Base-by-base conservation (phyloP, 2,888 invertebrate species). In the Caenorhabditis parvicauda region DNA sequence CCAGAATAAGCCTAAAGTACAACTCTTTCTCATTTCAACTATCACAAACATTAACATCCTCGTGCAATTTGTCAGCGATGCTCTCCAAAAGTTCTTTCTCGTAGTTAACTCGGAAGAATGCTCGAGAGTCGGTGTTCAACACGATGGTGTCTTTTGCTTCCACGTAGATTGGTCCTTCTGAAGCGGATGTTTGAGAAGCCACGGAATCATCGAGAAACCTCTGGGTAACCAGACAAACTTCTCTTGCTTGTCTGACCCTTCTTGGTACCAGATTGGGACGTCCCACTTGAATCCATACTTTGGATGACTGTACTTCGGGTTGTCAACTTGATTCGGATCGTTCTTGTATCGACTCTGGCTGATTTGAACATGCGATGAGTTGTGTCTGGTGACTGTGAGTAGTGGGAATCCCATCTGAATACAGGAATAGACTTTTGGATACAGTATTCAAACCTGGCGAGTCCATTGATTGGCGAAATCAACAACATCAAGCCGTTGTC, bases 381-480 rank as follows among this genome's bases (percentile, higher is more conserved):
- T 66, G 12, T 63, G n/a, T 5, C 67, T 42, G 21, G 28, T 41
- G 17, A 73, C 64, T 24, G 70, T 54, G 38, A 73, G 43, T 32
- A 64, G 50, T 9, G 68, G 68, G 37, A 58, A 68, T 17, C 69
- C 69, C 69, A 68, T 70, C 54, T 67, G 43, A 19, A 39, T 32
- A n/a, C n/a, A n/a, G n/a, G n/a, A n/a, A n/a, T n/a, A n/a, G n/a
- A n/a, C n/a, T n/a, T n/a, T n/a, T n/a, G n/a, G n/a, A n/a, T n/a
- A n/a, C n/a, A n/a, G n/a, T n/a, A n/a, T n/a, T 22, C 42, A 37
- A 24, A 50, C 50, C 78, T 89, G 88, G 12, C 87, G 86, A 19
- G 90, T 89, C 92, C 91, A 92, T 14, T 89, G 88, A 35, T 86
- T 87, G 2, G 89, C 90, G 32, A 92, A 88, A 39, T 76, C 64